These are phyloP conservation scores for Sarcophaga bullata DNA, from an alignment of 1,140 invertebrate species.

Conservation along the genomic window DNA sequence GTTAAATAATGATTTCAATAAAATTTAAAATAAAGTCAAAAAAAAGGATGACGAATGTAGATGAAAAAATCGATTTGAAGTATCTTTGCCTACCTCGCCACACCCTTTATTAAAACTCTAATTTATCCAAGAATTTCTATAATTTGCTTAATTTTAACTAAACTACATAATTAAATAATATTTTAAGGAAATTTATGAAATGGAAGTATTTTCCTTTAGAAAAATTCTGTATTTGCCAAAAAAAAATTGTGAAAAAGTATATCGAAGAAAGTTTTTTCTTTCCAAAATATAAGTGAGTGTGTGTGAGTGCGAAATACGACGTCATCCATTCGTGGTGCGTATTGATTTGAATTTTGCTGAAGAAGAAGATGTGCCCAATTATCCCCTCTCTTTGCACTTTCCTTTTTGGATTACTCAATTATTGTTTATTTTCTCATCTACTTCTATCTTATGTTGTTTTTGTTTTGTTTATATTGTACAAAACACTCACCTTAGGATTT, in stretches of 20 bases:
- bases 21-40: neutral
- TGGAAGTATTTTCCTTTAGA: neutral
- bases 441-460: too few species aligned
- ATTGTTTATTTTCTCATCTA: too few species aligned
- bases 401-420: too few species aligned
- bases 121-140: neutral
- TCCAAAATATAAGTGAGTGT: slow-evolving; percentile 5
- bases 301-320: slow-evolving; percentile 33
- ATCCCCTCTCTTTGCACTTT: too few species aligned
- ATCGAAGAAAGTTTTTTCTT: slow-evolving; percentile 21
- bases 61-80: neutral
- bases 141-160: neutral
- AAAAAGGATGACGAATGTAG: neutral
- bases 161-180: neutral
- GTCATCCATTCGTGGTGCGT: slow-evolving; percentile 17
- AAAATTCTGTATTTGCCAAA: neutral
- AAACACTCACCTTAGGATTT: too few species aligned
- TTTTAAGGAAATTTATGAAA: neutral
- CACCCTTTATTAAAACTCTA: slow-evolving; percentile 7
- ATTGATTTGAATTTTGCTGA: slow-evolving; percentile 9
- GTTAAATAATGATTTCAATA: neutral
- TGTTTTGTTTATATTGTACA: too few species aligned
- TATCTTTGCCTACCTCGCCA: slow-evolving; percentile 16
- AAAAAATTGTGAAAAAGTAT: neutral
- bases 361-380: too few species aligned